phyloP scores from a whole-genome alignment of 2,888 invertebrate species.

The Hypercompe scribonia region DNA sequence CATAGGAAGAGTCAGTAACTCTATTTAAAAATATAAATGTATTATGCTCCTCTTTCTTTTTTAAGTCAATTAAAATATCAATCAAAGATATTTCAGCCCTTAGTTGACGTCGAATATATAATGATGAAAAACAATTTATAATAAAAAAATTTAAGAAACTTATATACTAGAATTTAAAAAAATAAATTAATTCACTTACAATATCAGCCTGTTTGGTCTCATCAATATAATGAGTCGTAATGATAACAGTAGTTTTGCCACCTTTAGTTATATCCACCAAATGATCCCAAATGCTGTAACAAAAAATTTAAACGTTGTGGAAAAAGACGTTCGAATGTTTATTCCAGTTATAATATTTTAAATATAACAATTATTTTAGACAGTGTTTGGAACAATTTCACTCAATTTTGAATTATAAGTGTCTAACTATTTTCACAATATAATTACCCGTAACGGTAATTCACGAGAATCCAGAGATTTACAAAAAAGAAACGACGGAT shows the following conservation, averaged over 20 bases:
- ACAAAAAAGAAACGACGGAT: not conserved
- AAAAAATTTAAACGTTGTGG: slow-evolving; percentile 26
- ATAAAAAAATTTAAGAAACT: not conserved
- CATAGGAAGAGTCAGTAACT: too few relatives aligned
- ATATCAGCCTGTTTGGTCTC: slow-evolving; percentile 94
- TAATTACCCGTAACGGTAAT: not conserved
- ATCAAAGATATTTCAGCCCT: too few relatives aligned
- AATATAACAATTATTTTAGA: slow-evolving; percentile 12
- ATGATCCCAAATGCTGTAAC: slow-evolving; percentile 93
- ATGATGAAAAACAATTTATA: not conserved
- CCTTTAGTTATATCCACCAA: slow-evolving; percentile 92
- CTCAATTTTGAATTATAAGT: slow-evolving; percentile 16
- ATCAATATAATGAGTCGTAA: slow-evolving; percentile 95
- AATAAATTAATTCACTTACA: slow-evolving; percentile 82
- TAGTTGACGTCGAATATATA: too few relatives aligned
- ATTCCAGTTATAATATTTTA: not conserved
- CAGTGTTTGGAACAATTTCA: not conserved
- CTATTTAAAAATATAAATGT: too few relatives aligned
- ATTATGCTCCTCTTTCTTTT: too few relatives aligned
- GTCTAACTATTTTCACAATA: not conserved
- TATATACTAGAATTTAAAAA: not conserved
- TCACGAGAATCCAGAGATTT: not conserved
- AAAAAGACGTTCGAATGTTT: not conserved
- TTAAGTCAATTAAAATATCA: too few relatives aligned
- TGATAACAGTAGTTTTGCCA: slow-evolving; percentile 92